These are phyloP conservation scores for Anoplolepis gracilipes DNA, from an alignment of 1,140 invertebrate species.

Conservation along the genomic window DNA sequence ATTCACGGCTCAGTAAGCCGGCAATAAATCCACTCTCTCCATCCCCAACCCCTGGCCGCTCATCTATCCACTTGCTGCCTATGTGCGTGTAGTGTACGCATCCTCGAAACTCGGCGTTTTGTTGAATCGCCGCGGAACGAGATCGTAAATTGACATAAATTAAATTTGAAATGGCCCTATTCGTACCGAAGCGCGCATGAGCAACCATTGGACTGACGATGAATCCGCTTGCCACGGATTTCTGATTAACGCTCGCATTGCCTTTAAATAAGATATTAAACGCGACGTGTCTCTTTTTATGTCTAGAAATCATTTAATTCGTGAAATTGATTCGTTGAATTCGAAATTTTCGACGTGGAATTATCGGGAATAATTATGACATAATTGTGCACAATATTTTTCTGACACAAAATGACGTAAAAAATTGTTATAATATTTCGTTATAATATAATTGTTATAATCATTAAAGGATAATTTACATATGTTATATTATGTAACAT, in stretches of 20 bases:
- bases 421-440: neutral
- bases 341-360: neutral
- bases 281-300: neutral
- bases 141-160: conserved; percentile 79
- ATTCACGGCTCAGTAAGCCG: conserved; percentile 75
- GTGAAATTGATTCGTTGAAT: too few relatives aligned
- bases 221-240: neutral
- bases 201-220: neutral
- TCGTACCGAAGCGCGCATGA: neutral
- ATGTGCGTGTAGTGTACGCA: conserved; percentile 36
- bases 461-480: conserved; percentile 2
- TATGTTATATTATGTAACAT: neutral
- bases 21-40: conserved; percentile 74
- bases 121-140: conserved; percentile 66
- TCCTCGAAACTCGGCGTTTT: conserved; percentile 65
- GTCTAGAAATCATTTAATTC: neutral
- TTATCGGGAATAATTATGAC: neutral
- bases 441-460: neutral
- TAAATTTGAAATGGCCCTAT: conserved; percentile 57
- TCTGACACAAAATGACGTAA: neutral
- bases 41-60: conserved; percentile 24
- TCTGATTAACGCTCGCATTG: conserved; percentile 14
- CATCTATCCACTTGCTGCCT: conserved; percentile 50
- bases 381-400: neutral
- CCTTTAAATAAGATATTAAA: conserved; percentile 26